These are phyloP conservation scores for Bucco capensis DNA, from an alignment of 2,113 vertebrate species.

Conservation along the genomic window DNA sequence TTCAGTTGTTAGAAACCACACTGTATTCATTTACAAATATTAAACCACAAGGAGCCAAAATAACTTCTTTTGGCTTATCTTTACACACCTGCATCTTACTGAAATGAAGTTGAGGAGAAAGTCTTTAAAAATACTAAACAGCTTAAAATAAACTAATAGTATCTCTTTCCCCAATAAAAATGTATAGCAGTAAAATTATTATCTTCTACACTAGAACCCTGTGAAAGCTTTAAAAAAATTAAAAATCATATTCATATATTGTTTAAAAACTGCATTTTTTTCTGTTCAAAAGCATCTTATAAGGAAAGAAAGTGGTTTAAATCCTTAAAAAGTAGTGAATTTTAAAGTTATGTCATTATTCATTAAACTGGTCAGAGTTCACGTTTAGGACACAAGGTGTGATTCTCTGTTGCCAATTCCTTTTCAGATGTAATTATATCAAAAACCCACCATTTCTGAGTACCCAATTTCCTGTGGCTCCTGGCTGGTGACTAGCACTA, in stretches of 20 bases:
- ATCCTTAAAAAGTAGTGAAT: constrained; percentile 13
- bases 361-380: not conserved
- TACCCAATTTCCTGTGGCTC: not conserved
- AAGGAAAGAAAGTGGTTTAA: constrained; percentile 32
- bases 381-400: not conserved
- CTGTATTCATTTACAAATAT: not conserved
- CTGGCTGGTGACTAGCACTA: not conserved
- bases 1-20: not conserved
- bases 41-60: not conserved
- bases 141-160: not conserved
- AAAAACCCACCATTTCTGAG: not conserved
- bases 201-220: not conserved
- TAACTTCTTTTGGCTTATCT: not conserved
- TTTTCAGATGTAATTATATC: not conserved
- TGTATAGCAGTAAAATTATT: not conserved
- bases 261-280: constrained; percentile 42
- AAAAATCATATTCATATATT: constrained; percentile 1
- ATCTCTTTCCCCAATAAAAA: not conserved
- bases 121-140: not conserved
- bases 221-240: not conserved
- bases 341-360: not conserved
- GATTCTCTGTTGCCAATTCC: not conserved
- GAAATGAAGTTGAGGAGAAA: not conserved
- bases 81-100: not conserved
- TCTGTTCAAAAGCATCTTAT: constrained; percentile 38